Evolutionary conservation across 1,140 invertebrate species (phyloP), one percentile per base, ranked within the genome.

Genomic region (Tribolium castaneum): DNA sequence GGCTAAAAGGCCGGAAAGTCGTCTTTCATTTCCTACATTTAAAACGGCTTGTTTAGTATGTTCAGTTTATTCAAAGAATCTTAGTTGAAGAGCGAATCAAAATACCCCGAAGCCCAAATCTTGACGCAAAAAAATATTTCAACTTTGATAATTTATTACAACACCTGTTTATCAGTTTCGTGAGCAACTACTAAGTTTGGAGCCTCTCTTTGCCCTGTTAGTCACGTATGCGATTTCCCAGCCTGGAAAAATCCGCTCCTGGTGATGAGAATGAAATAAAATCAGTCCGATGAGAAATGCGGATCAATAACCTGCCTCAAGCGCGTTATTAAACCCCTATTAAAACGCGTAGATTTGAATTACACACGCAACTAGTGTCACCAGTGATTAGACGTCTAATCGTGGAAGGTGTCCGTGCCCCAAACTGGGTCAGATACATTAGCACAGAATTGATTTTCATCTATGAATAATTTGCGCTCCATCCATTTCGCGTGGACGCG

Each of bases 341-440:
- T 66, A 66, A 66, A 66, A 66, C 25, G 59, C 59, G 59, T 22
- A 35, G n/a, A 35, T 66, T 30, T 66, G 10, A 35, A 39, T 66
- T 34, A 66, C 6, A 12, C n/a, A 35, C 59, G 59, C 59, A 66
- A 66, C 59, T 59, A 66, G 59, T 35, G 59, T 66, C 59, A 35
- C 34, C 25, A 59, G 54, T 22, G 59, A 66, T 66, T 66, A 66
- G 59, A 66, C 59, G 30, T 66, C 59, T 66, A 66, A 66, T 66
- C 59, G 59, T n/a, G 30, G 25, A 35, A 73, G 52, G 50, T 73
- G 52, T 51, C 22, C 19, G 52, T 39, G 54, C 25, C 49, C n/a
- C 66, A 52, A 76, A 76, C 39, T 76, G 56, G 75, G 75, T 76
- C 75, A 76, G 75, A 76, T 76, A 76, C 75, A 76, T 76, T 76